Conservation (phyloP, 2,113 vertebrate genomes). For the Dicaeum eximium region DNA sequence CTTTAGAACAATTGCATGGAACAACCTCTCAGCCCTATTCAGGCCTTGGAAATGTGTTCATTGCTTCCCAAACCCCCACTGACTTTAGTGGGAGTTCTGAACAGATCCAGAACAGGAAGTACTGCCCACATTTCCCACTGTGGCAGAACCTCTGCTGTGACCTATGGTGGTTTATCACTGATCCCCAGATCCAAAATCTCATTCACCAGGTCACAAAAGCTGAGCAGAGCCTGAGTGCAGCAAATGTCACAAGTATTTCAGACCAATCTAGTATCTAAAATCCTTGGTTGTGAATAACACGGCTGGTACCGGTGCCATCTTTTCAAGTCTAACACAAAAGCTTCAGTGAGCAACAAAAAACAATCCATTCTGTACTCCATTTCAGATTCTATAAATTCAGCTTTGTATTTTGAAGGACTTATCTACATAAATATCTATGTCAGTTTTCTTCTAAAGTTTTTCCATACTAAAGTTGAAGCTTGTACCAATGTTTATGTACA, state of each 20-base stretch:
- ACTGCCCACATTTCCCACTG: background rate
- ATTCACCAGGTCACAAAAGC: background rate
- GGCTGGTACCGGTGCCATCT: background rate
- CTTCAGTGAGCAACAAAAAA: background rate
- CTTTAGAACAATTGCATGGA: background rate
- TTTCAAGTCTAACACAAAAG: background rate
- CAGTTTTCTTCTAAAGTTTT: background rate
- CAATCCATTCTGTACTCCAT: background rate
- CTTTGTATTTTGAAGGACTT: background rate
- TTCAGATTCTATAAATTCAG: background rate
- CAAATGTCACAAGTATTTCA: background rate
- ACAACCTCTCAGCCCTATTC: background rate
- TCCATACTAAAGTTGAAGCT: background rate
- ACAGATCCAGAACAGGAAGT: fast-evolving
- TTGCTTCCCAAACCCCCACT: background rate
- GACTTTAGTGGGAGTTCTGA: background rate
- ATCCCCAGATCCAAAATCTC: background rate
- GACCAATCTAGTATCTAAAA: background rate
- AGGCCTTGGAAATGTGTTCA: background rate
- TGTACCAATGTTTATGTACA: background rate
- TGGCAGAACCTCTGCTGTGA: background rate
- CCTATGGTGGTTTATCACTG: background rate
- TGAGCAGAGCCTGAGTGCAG: background rate
- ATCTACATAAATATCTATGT: background rate
- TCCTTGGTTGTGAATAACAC: background rate